Evolutionary conservation across 2,888 invertebrate genomes (phyloP).

Genomic region (Harpagoxenus sublaevis): DNA sequence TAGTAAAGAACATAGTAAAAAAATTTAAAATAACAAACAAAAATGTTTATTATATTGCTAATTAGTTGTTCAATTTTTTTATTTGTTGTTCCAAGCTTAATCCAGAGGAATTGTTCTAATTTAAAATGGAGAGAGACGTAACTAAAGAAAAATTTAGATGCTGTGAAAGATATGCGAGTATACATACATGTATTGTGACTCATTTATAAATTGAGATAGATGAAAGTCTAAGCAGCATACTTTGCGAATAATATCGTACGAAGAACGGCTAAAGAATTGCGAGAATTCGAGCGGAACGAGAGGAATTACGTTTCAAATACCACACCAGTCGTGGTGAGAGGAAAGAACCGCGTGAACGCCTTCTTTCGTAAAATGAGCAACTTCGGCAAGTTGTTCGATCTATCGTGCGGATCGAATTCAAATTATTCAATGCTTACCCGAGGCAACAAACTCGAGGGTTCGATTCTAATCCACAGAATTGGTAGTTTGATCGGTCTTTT

Average conservation of each 20-base stretch:
- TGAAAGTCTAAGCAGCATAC: background rate
- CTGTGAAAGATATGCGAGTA: background rate
- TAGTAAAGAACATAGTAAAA: background rate
- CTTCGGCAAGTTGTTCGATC: conserved; percentile 44
- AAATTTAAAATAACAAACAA: background rate
- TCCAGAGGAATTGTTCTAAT: background rate
- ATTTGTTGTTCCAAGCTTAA: background rate
- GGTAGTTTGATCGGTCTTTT: conserved; percentile 19
- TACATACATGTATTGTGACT: background rate
- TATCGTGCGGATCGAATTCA: conserved; percentile 60
- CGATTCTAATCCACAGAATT: conserved; percentile 53
- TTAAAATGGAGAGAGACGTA: background rate
- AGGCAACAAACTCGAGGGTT: conserved; percentile 54
- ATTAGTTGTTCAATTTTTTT: background rate
- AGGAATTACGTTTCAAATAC: conserved; percentile 67
- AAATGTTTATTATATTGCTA: background rate
- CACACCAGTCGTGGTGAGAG: conserved; percentile 4
- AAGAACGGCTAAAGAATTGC: conserved; percentile 69
- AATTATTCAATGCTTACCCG: conserved; percentile 59
- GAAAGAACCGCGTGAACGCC: conserved; percentile 35
- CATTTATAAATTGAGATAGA: conserved; percentile 18
- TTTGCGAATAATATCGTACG: conserved; percentile 60
- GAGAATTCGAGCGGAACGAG: conserved; percentile 75
- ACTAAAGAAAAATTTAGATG: background rate
- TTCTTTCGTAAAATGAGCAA: conserved; percentile 44